A percentile compares a stretch with the other conserved stretches of the same genome.
phyloP scores from a whole-genome alignment of 92 coral and sea anemone species.

The Palythoa caribaeorum region DNA sequence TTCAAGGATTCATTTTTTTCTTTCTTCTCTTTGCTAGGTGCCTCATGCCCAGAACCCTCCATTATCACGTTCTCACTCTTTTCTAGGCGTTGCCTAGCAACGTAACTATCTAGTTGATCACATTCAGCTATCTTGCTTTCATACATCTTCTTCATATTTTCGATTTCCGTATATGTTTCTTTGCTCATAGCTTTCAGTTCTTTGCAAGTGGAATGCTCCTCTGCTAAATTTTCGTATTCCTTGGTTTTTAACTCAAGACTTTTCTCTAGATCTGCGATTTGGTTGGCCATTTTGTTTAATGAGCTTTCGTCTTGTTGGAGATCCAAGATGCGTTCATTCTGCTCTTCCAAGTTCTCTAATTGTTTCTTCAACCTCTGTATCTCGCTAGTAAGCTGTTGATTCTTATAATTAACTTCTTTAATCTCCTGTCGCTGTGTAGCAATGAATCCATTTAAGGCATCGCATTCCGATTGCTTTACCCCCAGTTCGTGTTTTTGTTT shows the following conservation, averaged over 20 bases:
- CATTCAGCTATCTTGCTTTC: constrained; percentile 27
- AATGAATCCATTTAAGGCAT: constrained; percentile 20
- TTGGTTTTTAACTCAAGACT: neutral
- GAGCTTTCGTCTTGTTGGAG: neutral
- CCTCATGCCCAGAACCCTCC: neutral
- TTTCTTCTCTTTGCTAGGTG: neutral
- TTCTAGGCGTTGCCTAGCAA: constrained; percentile 17
- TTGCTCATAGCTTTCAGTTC: neutral
- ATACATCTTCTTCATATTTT: constrained; percentile 12
- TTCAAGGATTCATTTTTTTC: neutral
- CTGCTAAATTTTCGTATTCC: neutral
- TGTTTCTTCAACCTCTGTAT: constrained; percentile 3
- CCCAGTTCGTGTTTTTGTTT: constrained; percentile 28
- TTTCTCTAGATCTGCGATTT: constrained; percentile 12
- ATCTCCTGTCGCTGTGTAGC: constrained; percentile 23
- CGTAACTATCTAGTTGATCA: neutral
- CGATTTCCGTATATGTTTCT: neutral
- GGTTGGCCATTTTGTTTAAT: neutral
- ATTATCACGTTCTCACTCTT: neutral
- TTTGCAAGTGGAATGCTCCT: neutral
- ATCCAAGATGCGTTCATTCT: neutral
- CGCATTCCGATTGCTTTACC: constrained; percentile 33
- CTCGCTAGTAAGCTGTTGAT: neutral
- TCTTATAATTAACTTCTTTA: constrained; percentile 1
- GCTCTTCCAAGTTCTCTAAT: neutral